Base-by-base conservation (phyloP, 2,888 invertebrate genomes). In the Drosophila prostipennis region DNA sequence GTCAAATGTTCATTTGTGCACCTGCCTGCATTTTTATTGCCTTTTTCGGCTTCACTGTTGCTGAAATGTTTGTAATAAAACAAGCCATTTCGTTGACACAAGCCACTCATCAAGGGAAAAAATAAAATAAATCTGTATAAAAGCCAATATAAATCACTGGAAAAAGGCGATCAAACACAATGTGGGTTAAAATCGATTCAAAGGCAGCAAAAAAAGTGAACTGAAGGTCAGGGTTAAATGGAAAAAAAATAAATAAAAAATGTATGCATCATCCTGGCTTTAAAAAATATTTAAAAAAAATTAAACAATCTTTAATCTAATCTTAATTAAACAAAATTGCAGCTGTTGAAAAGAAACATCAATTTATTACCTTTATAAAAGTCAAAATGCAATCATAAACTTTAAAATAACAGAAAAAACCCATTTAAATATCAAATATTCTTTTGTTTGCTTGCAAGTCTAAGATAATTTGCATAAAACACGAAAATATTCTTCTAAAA, bases 141-240 rank as follows among this genome's bases (percentile, higher is more conserved):
- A 14, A 34, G 16, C n/a, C 23, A n/a, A 63, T 46, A 63, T 72
- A 74, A 71, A 74, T 79, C 78, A 61, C 36, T 45, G 19, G 19
- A 42, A 39, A 70, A 59, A 64, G 56, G 52, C 72, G 61, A 58
- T 6, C 43, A 51, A 3, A 54, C 69, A 58, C 63, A 70, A 80
- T 60, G 67, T 64, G 26, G 10, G 64, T 29, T 34, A 40, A 51
- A 69, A 52, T 10, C 32, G 16, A 46, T 34, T 23, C n/a, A 36
- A 51, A 52, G 51, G 13, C 23, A 13, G 34, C 11, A 14, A 52
- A 36, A 37, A 59, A 51, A 43, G 37, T 39, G 14, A 58, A 43
- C 26, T 46, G 40, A 79, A 71, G 82, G 82, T 72, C 81, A 79
- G 46, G 81, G 77, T 51, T 63, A 74, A 32, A 11, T 29, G 7